phyloP scores from a whole-genome alignment of 1,140 invertebrate species.

The Bemisia tabaci region DNA sequence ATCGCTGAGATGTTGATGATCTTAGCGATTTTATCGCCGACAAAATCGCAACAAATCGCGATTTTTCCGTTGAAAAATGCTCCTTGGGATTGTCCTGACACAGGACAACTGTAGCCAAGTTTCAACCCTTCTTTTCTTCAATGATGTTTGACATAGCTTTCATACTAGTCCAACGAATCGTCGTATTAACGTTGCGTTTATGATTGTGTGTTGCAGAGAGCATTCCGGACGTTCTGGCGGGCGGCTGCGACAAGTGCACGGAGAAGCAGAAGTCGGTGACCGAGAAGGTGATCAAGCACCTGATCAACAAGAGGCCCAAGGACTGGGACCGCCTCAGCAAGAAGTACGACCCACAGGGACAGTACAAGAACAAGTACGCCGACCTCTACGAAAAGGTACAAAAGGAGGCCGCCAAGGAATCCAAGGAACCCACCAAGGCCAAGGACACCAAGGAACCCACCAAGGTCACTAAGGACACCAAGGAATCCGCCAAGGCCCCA shows the following conservation, averaged over 20 bases:
- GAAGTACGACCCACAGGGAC: constrained; percentile 35
- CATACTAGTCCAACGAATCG: too few species aligned
- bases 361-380: constrained; percentile 31
- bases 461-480: too few species aligned
- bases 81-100: too few species aligned
- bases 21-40: too few species aligned
- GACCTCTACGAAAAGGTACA: background rate
- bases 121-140: too few species aligned
- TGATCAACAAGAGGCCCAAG: constrained; percentile 22
- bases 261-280: constrained; percentile 32
- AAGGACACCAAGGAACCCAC: background rate
- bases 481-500: too few species aligned
- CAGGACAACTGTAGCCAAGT: too few species aligned
- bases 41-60: too few species aligned
- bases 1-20: too few species aligned
- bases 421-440: background rate
- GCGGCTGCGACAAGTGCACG: constrained; percentile 34
- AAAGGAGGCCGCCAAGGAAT: background rate
- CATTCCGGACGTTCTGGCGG: constrained; percentile 34
- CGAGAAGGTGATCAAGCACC: constrained; percentile 29
- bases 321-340: constrained; percentile 31
- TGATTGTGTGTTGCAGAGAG: constrained; percentile 27
- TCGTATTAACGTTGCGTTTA: too few species aligned
- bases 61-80: too few species aligned
- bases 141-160: too few species aligned